Evolutionary conservation across 2,113 vertebrate species (phyloP).

Genomic region (Capreolus pygargus): DNA sequence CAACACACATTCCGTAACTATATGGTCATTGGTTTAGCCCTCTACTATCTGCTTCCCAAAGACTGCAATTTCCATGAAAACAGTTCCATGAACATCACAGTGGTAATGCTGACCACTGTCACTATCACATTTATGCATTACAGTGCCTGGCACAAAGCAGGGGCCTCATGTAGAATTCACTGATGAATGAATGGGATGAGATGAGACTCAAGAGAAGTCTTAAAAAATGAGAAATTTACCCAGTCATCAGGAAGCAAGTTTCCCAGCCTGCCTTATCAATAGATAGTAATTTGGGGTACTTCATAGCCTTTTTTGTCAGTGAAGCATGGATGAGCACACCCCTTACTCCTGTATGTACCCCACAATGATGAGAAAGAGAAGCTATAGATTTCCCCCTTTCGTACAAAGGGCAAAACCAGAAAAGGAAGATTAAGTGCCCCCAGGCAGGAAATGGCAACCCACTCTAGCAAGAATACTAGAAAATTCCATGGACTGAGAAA

Average conservation of each 20-base stretch:
- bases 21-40: not conserved
- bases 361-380: not conserved
- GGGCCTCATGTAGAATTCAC: not conserved
- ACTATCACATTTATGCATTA: not conserved
- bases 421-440: not conserved
- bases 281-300: not conserved
- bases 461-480: not conserved
- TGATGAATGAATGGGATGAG: not conserved
- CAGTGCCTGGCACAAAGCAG: not conserved
- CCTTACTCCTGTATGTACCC: not conserved
- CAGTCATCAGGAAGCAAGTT: not conserved
- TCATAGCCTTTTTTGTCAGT: not conserved
- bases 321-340: not conserved
- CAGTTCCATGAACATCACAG: no score
- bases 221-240: not conserved
- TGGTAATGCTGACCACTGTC: not conserved
- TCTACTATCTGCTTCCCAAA: not conserved
- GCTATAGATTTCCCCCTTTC: not conserved
- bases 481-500: not conserved
- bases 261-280: not conserved
- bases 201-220: not conserved
- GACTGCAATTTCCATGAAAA: not conserved
- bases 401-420: not conserved
- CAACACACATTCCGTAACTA: not conserved
- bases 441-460: not conserved